Base-by-base conservation (phyloP, 2,888 invertebrate genomes). In the Leucoptera coffeella region DNA sequence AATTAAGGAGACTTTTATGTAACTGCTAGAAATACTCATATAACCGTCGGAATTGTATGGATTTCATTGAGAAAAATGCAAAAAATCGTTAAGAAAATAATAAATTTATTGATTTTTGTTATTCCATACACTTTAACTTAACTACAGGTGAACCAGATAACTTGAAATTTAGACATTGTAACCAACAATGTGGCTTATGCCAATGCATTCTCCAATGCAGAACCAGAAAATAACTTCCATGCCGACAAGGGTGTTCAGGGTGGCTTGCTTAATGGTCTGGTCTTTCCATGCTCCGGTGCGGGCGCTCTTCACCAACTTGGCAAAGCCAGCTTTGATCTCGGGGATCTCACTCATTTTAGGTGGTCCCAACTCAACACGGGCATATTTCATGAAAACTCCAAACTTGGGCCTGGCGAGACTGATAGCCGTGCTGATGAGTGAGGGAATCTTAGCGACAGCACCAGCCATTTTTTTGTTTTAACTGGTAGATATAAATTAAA, bases 141-240 rank as follows among this genome's bases (percentile, higher is more conserved):
- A n/a, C n/a, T n/a, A n/a, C n/a, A n/a, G n/a, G n/a, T n/a, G n/a
- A n/a, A n/a, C n/a, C n/a, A n/a, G n/a, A n/a, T n/a, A n/a, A n/a
- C n/a, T n/a, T n/a, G n/a, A n/a, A 35, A 44, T 40, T 71, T 83
- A 86, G 44, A 86, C 85, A 43, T 86, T 56, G 47, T 89, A 89
- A 39, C 96, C 97, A 37, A 91, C 79, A 47, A 95, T 38, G 52
- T 86, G 81, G 41, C 94, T 80, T 60, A 93, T 94, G 46, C 97
- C 97, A 46, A 99, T 93, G 55, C 89, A 87, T 76, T 99, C 97
- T 40, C 97, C 97, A 38, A 94, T 72, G 48, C 85, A 97, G 69
- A 99, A 99, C 93, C 96, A 96, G 69, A 88, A 91, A 27, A 79
- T 49, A 19, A 99, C 82, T 71, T 99, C 97, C 31, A 82, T 71